Percentiles rank a stretch among this genome's conserved stretches.
phyloP scores from a whole-genome alignment of 2,113 vertebrate species.

The Mus pahari region DNA sequence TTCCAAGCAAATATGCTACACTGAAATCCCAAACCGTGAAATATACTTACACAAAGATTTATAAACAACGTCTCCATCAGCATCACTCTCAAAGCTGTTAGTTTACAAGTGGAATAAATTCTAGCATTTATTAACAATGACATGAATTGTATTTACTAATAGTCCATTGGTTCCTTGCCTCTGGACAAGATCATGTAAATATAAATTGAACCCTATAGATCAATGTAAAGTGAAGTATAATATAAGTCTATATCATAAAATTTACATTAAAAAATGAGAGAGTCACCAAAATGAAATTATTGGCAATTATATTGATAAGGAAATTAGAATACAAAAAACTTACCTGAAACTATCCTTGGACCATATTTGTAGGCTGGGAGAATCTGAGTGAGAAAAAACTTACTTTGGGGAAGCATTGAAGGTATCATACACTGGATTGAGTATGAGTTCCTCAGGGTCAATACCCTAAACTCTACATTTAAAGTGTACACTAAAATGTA shows the following conservation, averaged over 20 bases:
- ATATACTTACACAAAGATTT: neutral
- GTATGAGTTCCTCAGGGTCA: neutral
- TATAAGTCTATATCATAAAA: neutral
- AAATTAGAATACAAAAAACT: constrained; percentile 14
- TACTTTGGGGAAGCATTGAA: neutral
- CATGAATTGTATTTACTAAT: neutral
- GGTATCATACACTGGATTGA: neutral
- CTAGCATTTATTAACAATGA: neutral
- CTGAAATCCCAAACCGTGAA: neutral
- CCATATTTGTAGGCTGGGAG: fast-evolving
- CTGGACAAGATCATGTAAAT: neutral
- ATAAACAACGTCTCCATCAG: neutral
- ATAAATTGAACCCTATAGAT: neutral
- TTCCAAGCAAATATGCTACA: neutral
- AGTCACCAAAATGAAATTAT: neutral
- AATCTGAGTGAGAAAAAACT: neutral
- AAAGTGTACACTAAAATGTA: neutral
- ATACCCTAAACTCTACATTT: neutral
- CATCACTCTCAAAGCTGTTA: neutral
- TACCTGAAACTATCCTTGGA: neutral
- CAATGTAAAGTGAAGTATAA: neutral
- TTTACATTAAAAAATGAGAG: neutral
- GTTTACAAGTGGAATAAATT: neutral
- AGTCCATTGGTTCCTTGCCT: neutral
- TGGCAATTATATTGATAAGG: neutral